Base-by-base conservation (phyloP, 2,113 vertebrate genomes). In the Cygnus buccinator region DNA sequence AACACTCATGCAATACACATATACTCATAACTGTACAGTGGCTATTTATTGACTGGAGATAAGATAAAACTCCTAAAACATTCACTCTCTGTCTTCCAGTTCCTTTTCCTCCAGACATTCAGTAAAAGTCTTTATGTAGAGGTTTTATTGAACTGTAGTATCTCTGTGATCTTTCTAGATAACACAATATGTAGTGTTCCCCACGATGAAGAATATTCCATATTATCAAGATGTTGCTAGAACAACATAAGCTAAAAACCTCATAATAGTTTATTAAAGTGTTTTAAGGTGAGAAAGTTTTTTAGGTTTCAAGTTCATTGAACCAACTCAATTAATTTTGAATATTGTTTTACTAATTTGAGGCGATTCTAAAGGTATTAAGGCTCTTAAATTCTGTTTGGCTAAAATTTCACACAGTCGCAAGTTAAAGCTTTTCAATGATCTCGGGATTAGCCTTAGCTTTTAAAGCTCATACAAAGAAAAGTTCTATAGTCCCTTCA, bases 401-500 rank as follows among this genome's bases (percentile, higher is more conserved):
- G 35, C 62, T 97, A 93, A 90, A 94, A 94, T 95, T 95, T 95
- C 90, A 89, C 84, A 73, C 57, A 93, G 68, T 87, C 76, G 57
- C 87, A 89, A 23, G 72, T 92, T 92, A 95, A 96, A 95, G 22
- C 57, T 87, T 84, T 78, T 75, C 83, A 84, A 58, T 90, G 90
- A 93, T 93, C 79, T 88, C 83, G 72, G 94, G 90, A 94, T 95
- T 96, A 97, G 77, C 76, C 76, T 61, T 81, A 87, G 86, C 68
- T 94, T 94, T 95, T 87, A 92, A 93, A 93, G 70, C 70, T 84
- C 93, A 84, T 87, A 92, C 80, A 94, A 86, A 93, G 46, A 20
- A 65, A 96, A 95, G 73, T 89, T 89, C 88, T 84, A 87, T 90
- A 96, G 92, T 65, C 74, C 76, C 95, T 96, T 95, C 94, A 95